phyloP scores from a whole-genome alignment of 2,888 invertebrate genomes.

The Yponomeuta evonymella region DNA sequence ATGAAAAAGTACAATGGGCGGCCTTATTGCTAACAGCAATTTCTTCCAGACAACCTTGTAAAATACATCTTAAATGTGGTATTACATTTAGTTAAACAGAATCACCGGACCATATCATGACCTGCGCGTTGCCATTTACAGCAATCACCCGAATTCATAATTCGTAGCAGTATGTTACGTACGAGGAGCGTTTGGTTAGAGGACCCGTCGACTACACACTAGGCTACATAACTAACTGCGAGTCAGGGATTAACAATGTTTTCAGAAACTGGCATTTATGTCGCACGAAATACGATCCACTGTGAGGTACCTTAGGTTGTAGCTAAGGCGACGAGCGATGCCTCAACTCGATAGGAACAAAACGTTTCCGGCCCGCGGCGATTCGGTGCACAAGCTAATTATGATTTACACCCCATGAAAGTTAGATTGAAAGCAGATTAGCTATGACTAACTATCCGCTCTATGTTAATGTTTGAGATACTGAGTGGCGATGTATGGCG shows the following conservation, averaged over 20 bases:
- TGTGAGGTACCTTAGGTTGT: neutral
- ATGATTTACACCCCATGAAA: conserved; percentile 54
- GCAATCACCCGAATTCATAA: neutral
- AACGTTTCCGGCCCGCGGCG: conserved; percentile 57
- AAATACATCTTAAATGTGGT: neutral
- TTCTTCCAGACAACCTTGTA: no score
- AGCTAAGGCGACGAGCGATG: neutral
- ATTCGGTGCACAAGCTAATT: conserved; percentile 60
- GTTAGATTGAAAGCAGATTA: conserved; percentile 60
- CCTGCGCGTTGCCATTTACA: neutral
- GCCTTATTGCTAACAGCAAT: no score
- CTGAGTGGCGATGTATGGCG: conserved; percentile 2
- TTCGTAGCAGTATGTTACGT: neutral
- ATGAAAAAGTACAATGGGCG: no score
- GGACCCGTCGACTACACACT: neutral
- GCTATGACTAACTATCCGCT: conserved; percentile 50
- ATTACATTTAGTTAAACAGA: neutral
- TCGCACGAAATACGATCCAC: neutral
- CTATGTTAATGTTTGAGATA: conserved; percentile 39
- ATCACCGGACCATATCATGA: neutral
- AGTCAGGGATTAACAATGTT: neutral
- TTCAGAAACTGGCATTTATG: neutral
- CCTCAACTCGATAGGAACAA: conserved; percentile 51
- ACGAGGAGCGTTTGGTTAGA: neutral
- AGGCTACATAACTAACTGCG: neutral